These are phyloP conservation scores for Aphelocoma californica DNA, from an alignment of 2,797 vertebrate genomes.

Conservation along the genomic window DNA sequence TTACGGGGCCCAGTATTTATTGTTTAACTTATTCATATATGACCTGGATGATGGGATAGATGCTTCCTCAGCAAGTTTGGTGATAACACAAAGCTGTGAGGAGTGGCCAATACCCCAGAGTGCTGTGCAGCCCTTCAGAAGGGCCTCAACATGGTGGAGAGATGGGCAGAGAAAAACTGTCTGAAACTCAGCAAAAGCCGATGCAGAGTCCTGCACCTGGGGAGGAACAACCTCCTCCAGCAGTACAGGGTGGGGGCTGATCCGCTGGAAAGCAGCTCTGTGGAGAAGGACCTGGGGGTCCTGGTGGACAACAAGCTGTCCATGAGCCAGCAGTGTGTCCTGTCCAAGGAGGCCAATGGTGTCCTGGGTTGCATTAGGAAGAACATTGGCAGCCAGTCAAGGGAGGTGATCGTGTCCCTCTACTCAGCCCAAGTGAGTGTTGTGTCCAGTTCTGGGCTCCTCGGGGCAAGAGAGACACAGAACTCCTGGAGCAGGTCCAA, in stretches of 20 bases:
- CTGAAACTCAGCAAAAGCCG: background rate
- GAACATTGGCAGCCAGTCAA: accelerated
- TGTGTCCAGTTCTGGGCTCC: background rate
- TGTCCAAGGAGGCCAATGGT: too few species aligned
- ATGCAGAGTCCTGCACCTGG: background rate
- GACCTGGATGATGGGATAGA: background rate
- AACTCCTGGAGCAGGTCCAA: background rate
- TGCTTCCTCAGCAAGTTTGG: background rate
- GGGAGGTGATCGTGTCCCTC: background rate
- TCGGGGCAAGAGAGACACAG: background rate
- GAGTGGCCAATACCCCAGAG: accelerated
- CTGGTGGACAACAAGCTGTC: background rate
- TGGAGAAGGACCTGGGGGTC: background rate
- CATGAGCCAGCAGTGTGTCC: background rate
- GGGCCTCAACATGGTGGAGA: accelerated
- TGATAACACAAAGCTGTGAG: accelerated
- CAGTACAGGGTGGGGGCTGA: accelerated
- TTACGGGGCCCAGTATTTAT: background rate
- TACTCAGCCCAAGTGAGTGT: background rate
- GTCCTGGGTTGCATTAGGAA: background rate
- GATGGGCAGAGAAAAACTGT: background rate
- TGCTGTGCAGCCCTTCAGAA: background rate
- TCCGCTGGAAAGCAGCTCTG: background rate
- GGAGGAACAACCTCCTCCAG: accelerated
- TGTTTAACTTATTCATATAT: background rate